A percentile compares a stretch with the other conserved stretches of the same genome.
Conservation (phyloP, 2,888 invertebrate genomes). For the Cartodere bifasciata region DNA sequence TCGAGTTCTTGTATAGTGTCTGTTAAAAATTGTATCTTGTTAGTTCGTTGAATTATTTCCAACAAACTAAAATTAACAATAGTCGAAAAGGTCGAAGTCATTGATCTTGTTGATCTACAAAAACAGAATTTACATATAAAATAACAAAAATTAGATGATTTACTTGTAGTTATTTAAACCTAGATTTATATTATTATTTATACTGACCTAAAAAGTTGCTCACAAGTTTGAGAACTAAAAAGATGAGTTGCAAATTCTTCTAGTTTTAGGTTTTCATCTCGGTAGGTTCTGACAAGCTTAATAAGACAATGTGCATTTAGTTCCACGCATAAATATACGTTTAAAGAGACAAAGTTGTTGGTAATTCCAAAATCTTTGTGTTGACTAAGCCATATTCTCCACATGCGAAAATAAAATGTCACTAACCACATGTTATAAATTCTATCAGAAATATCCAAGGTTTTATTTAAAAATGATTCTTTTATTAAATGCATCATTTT, state of each 20-base stretch:
- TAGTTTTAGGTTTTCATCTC: neutral
- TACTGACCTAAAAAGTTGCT: constrained; percentile 13
- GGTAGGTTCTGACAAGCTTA: no score
- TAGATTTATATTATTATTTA: no score
- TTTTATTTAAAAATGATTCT: constrained; percentile 9
- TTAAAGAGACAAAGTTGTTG: constrained; percentile 10
- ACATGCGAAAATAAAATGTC: constrained; percentile 7
- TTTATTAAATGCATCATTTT: constrained; percentile 5
- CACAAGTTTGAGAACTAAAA: constrained; percentile 12
- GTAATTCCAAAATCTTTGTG: constrained; percentile 1
- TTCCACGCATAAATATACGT: constrained; percentile 8
- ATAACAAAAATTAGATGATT: no score
- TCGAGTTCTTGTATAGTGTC: constrained; percentile 8
- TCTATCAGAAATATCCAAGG: constrained; percentile 3
- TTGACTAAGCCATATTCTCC: constrained; percentile 5
- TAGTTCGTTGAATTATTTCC: constrained; percentile 10
- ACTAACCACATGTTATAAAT: constrained; percentile 8
- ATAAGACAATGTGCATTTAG: constrained; percentile 12
- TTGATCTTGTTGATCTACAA: constrained; percentile 10
- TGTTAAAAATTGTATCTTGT: constrained; percentile 9
- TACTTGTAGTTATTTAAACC: no score
- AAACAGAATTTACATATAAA: no score
- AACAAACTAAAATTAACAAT: constrained; percentile 11
- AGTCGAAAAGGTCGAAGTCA: constrained; percentile 13
- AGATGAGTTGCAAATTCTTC: constrained; percentile 10